Evolutionary conservation across 1,140 invertebrate genomes (phyloP), one percentile per base, ranked within the genome.

Genomic region (Meloidogyne exigua): DNA sequence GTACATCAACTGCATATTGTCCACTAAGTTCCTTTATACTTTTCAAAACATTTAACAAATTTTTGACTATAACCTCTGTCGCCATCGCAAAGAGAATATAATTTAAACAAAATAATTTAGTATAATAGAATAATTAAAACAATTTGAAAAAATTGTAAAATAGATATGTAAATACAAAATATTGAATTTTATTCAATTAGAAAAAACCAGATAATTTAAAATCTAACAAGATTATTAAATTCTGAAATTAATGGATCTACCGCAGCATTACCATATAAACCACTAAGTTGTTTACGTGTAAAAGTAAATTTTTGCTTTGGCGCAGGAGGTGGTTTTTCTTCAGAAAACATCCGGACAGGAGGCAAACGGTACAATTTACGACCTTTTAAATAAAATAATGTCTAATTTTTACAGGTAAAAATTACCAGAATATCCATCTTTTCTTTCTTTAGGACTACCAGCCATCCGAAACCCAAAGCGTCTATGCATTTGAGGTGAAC

Each of bases 331-430:
- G 77, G 71, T 26, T 64, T 62, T 15, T 79, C 80, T 12, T 72
- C 76, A 62, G 82, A 82, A 44, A 86, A 75, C 4, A 72, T 67
- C 1, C 84, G 76, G 18, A 84, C 84, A 4, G 80, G 77, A 11
- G 92, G 91, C 23, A 91, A 91, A 18, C 90, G 88, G 77, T 89
- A 90, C 62, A 97, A 92, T 89, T 98, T 98, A 15, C 95, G 90
- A 12, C 96, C 96, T 88, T 9, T 28, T 36, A 39, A 26, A 12
- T 18, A 11, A 28, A 62, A 62, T 64, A 10, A 39, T 69, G 3
- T 2, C 2, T 23, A 64, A 57, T n/a, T 28, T 21, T 21, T 32
- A 64, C 2, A 73, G 23, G 13, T 70, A 73, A 11, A 15, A 15
- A 9, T 21, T 42, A 71, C 69, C 69, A 3, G 36, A 36, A 62